Percentiles rank a stretch among this genome's conserved stretches.
Evolutionary conservation across 2,888 invertebrate species (phyloP).

Genomic region (Agriotes lineatus): DNA sequence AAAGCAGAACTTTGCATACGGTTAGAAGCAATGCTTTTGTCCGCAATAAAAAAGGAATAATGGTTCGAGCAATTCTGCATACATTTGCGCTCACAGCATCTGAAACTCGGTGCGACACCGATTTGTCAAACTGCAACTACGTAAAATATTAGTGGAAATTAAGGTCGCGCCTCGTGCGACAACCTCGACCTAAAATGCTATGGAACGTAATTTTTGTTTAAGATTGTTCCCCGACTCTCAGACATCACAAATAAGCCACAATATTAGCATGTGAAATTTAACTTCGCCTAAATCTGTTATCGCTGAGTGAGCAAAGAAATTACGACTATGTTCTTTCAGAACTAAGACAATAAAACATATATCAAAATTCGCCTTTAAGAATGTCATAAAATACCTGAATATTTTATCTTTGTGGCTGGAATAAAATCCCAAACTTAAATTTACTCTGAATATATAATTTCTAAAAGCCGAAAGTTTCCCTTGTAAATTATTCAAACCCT

Average conservation of each 20-base stretch:
- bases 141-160: conserved; percentile 3
- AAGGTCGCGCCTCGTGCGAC: background rate
- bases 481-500: conserved; percentile 36
- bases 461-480: conserved; percentile 23
- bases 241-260: too few species aligned
- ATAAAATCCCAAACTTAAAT: conserved; percentile 32
- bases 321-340: background rate
- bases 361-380: conserved; percentile 2
- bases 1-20: conserved; percentile 10
- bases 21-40: conserved; percentile 16
- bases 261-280: background rate
- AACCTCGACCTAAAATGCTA: background rate
- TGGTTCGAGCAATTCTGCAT: conserved; percentile 23
- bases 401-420: conserved; percentile 13
- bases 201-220: background rate
- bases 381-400: conserved; percentile 24
- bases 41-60: conserved; percentile 15
- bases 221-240: background rate
- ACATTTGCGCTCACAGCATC: conserved; percentile 10
- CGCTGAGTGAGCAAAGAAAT: background rate
- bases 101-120: conserved; percentile 5
- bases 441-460: conserved; percentile 33
- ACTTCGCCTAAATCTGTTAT: background rate
- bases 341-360: background rate
- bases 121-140: conserved; percentile 3